A percentile compares a stretch with the other conserved stretches of the same genome.
phyloP scores from a whole-genome alignment of 2,113 vertebrate genomes.

The Ptilorrhoa leucosticta region DNA sequence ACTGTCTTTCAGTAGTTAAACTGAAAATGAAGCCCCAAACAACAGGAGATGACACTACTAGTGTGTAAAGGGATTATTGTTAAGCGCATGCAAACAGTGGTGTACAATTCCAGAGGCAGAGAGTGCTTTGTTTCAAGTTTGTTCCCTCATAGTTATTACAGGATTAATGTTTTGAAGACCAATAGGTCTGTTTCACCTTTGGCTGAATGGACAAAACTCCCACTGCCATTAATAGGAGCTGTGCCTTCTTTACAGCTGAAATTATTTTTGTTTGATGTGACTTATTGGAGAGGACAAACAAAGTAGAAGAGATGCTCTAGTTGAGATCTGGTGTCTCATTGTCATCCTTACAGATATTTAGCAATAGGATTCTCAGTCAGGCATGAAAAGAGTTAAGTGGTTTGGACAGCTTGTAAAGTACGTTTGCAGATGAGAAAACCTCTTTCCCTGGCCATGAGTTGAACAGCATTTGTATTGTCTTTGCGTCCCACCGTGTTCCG shows the following conservation, averaged over 20 bases:
- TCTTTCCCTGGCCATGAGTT: background rate
- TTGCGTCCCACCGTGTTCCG: background rate
- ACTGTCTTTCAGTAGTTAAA: background rate
- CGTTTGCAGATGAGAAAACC: background rate
- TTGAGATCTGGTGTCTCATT: background rate
- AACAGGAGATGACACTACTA: background rate
- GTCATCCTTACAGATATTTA: background rate
- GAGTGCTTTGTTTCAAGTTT: background rate
- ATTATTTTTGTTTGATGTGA: background rate
- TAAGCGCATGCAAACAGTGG: background rate
- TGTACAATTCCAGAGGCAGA: background rate
- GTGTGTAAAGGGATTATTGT: background rate
- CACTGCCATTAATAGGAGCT: background rate
- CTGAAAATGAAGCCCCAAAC: background rate
- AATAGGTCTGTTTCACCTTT: background rate
- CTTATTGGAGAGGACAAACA: background rate
- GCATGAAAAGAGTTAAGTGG: background rate
- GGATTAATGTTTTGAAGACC: background rate
- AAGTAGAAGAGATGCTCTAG: background rate
- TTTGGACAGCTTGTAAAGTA: background rate
- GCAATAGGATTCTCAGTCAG: background rate
- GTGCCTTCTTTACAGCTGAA: background rate
- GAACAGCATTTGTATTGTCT: background rate
- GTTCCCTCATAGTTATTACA: background rate
- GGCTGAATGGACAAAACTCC: background rate